Conservation (phyloP, 2,113 vertebrate genomes). For the Falcunculus frontatus region DNA sequence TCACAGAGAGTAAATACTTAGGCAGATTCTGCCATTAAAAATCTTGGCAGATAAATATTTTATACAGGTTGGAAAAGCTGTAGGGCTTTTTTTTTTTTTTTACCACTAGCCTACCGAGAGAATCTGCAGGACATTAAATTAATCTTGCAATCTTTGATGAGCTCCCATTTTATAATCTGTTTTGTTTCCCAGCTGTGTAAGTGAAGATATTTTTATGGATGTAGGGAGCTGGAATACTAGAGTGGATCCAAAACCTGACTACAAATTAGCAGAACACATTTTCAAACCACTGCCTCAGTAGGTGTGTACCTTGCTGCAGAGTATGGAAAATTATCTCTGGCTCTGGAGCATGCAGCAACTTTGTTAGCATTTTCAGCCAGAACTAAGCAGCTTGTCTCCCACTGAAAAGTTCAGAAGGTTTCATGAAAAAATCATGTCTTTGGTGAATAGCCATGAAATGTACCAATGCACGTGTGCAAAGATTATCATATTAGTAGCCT, state of each 20-base stretch:
- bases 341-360: not conserved
- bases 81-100: not conserved
- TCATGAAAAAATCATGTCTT: not conserved
- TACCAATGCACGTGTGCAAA: not conserved
- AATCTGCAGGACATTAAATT: conserved; percentile 37
- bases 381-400: not conserved
- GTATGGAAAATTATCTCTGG: not conserved
- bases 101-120: not conserved
- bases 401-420: not conserved
- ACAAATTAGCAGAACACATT: not conserved
- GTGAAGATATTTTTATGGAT: not conserved
- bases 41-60: conserved; percentile 52
- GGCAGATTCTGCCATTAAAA: conserved; percentile 39
- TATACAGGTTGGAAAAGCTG: conserved; percentile 10
- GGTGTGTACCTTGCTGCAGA: not conserved
- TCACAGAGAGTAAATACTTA: conserved; percentile 37
- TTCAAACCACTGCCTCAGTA: not conserved
- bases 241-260: not conserved
- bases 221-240: not conserved
- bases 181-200: not conserved
- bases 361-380: not conserved
- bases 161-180: conserved; percentile 12
- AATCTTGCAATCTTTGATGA: conserved; percentile 22
- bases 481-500: not conserved
- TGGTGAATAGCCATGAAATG: not conserved